Conservation (phyloP, 2,888 invertebrate genomes). For the Vannuccia rotundouncinata region DNA sequence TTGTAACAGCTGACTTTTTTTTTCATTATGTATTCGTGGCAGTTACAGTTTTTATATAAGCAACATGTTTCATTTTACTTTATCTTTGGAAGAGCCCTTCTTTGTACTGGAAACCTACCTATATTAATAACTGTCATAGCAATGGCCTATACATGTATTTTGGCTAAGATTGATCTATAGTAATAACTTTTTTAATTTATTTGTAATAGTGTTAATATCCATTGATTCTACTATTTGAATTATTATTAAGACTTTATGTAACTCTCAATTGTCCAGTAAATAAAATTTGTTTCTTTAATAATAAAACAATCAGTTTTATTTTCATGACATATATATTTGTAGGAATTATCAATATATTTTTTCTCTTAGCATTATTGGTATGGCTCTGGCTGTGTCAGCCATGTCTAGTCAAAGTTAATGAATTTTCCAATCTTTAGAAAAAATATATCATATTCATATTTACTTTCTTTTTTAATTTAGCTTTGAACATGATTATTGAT, state of each 20-base stretch:
- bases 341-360: too few relatives aligned
- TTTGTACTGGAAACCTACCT: background rate
- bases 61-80: background rate
- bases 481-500: too few relatives aligned
- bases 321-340: too few relatives aligned
- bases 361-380: too few relatives aligned
- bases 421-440: too few relatives aligned
- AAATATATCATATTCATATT: too few relatives aligned
- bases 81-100: background rate
- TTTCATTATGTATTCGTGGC: background rate
- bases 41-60: background rate
- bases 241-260: background rate
- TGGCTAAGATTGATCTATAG: background rate
- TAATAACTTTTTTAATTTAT: background rate
- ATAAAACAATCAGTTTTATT: too few relatives aligned
- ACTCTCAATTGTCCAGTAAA: background rate
- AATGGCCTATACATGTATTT: background rate
- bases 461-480: too few relatives aligned
- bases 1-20: background rate
- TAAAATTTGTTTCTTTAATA: too few relatives aligned
- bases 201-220: background rate
- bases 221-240: background rate
- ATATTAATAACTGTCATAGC: background rate
- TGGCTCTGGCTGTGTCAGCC: too few relatives aligned
- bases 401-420: too few relatives aligned